A percentile compares a stretch with the other conserved stretches of the same genome.
phyloP scores from a whole-genome alignment of 2,113 vertebrate species.

The cat (Felis catus) region DNA sequence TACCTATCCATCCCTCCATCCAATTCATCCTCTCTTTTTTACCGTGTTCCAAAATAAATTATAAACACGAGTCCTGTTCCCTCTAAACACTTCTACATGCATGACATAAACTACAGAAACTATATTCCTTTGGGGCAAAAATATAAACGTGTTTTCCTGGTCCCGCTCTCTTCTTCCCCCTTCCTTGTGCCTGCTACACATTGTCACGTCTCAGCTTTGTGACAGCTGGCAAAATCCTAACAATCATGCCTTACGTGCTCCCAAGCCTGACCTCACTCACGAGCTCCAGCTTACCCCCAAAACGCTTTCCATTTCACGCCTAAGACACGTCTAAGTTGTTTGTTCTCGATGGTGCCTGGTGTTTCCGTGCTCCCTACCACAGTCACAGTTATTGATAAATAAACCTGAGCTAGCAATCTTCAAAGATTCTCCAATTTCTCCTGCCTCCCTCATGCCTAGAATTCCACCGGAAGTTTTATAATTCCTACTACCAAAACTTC shows the following conservation, averaged over 20 bases:
- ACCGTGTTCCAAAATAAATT: not conserved
- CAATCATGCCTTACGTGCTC: not conserved
- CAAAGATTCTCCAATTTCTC: not conserved
- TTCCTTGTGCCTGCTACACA: not conserved
- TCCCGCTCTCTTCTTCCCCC: too few relatives aligned
- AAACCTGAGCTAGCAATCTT: not conserved
- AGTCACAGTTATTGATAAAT: not conserved
- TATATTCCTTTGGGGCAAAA: not conserved
- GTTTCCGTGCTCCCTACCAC: not conserved
- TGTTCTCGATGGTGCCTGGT: not conserved
- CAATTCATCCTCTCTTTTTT: not conserved
- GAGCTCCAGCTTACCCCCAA: not conserved
- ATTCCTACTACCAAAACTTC: not conserved
- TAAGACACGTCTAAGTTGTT: not conserved
- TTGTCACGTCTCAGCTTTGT: not conserved
- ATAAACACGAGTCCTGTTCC: not conserved
- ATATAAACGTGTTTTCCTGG: not conserved
- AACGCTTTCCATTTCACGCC: not conserved
- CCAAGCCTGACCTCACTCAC: rapidly evolving
- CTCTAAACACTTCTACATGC: not conserved
- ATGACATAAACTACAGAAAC: not conserved
- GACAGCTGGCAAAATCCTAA: not conserved
- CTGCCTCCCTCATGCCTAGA: not conserved
- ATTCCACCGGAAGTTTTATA: not conserved
- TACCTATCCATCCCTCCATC: not conserved